These are phyloP conservation scores for Stegana nigrithorax DNA, from an alignment of 2,888 invertebrate species.

Conservation along the genomic window DNA sequence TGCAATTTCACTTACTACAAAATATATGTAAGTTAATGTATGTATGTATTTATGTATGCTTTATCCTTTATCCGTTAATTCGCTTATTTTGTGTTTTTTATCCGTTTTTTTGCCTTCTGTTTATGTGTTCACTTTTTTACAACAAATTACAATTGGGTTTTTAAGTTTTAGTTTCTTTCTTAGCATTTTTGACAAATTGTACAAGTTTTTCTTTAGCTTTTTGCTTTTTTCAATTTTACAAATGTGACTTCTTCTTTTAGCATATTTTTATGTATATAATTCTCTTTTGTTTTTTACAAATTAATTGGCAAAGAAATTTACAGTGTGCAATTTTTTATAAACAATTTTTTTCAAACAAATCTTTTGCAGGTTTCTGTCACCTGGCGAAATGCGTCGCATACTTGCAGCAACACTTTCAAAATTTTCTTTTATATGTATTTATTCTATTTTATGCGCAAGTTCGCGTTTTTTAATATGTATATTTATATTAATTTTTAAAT, in stretches of 20 bases:
- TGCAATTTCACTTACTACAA: constrained; percentile 25
- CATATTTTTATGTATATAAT: not conserved
- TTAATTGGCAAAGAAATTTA: constrained; percentile 43
- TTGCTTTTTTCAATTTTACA: not conserved
- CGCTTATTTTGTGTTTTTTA: not conserved
- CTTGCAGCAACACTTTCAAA: no score
- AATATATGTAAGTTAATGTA: constrained; percentile 27
- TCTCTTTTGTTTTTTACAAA: constrained; percentile 38
- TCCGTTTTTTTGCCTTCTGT: not conserved
- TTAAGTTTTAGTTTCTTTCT: not conserved
- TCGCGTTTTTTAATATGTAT: constrained; percentile 41
- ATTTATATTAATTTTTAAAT: constrained; percentile 15
- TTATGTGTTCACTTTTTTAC: constrained; percentile 7
- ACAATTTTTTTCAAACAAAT: no score
- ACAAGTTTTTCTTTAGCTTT: not conserved
- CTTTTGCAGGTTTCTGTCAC: no score
- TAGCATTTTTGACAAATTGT: constrained; percentile 10
- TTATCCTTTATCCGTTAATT: constrained; percentile 13
- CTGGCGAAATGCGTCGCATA: no score
- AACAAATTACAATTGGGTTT: constrained; percentile 9
- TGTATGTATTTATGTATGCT: constrained; percentile 17
- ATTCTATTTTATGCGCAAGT: constrained; percentile 33
- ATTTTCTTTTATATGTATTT: constrained; percentile 24
- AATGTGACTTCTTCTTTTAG: not conserved
- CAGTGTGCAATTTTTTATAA: constrained; percentile 22